Evolutionary conservation across 1,140 invertebrate species (phyloP), one percentile per base, ranked within the genome.

Genomic region (Bombus breviceps): DNA sequence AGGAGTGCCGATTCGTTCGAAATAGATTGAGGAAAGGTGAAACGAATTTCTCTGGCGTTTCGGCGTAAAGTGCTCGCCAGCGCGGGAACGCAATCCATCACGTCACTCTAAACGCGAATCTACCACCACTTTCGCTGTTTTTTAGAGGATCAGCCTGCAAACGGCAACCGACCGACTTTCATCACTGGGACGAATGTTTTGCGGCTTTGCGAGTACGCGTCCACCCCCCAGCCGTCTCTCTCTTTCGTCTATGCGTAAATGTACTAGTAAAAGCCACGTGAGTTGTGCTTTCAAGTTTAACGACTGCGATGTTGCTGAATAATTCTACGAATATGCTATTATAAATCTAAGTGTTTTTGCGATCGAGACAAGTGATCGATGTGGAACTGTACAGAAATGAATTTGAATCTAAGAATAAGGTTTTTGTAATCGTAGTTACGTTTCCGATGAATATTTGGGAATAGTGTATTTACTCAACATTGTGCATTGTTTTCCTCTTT

Each of bases 151-250:
- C 64, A 43, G 53, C 64, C 77, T 15, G 59, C 76, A 66, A 78
- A 78, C 76, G 59, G n/a, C 34, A 22, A 41, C 37, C 78, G 64
- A 80, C 64, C 78, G 64, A 80, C 78, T 80, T 71, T 80, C 78
- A 80, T 80, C 78, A 53, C 78, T 43, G 32, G 6, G 12, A 69
- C 64, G 12, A 69, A 53, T 80, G 64, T 80, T 80, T 80, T 80
- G 78, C 28, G 64, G 77, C 77, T 79, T 79, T 68, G 62, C 41
- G 10, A 37, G 32, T 53, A 39, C 64, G 43, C 43, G 64, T 43
- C 32, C 47, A n/a, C 25, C 9, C 25, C 9, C 4, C 13, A 39
- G 4, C 47, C 18, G 6, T n/a, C 25, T 13, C n/a, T 22, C 25
- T 12, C 15, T 39, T 25, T 37, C 34, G 3, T 15, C 6, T 77